phyloP scores from a whole-genome alignment of 2,888 invertebrate species.

The Plebejus anna region DNA sequence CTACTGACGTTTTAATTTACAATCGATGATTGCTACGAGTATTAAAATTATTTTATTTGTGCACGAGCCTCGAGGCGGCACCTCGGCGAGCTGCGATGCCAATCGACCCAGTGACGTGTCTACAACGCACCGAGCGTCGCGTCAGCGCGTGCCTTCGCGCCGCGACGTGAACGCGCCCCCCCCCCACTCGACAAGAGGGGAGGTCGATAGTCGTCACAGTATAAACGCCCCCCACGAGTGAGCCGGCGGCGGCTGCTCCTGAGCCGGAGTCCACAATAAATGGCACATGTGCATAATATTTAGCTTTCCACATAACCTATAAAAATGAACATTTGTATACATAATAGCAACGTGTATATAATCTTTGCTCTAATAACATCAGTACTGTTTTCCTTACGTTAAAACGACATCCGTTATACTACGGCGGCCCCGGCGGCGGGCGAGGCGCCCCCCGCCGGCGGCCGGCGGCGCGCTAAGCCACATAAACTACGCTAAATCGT shows the following conservation, averaged over 20 bases:
- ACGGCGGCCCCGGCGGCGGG: neutral
- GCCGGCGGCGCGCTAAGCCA: constrained; percentile 6
- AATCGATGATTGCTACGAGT: too few species aligned
- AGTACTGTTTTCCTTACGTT: constrained; percentile 66
- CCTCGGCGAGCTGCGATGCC: neutral
- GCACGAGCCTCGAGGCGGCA: neutral
- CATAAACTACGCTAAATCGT: constrained; percentile 7
- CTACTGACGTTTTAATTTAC: too few species aligned
- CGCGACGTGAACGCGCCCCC: neutral
- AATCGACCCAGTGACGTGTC: neutral
- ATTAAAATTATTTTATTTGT: too few species aligned
- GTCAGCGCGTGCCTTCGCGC: neutral
- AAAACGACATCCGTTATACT: constrained; percentile 38
- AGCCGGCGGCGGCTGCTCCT: neutral
- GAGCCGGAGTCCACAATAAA: constrained; percentile 52
- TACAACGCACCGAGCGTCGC: neutral
- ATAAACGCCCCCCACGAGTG: neutral
- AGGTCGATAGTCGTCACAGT: neutral
- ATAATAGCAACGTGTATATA: constrained; percentile 47
- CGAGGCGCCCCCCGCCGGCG: constrained; percentile 1
- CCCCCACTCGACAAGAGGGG: constrained; percentile 31
- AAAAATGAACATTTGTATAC: constrained; percentile 46
- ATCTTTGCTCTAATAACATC: constrained; percentile 74
- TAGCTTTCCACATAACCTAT: constrained; percentile 59
- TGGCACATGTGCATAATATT: constrained; percentile 60